phyloP scores from a whole-genome alignment of 2,797 vertebrate species.

The Percopsis omiscomaycus region DNA sequence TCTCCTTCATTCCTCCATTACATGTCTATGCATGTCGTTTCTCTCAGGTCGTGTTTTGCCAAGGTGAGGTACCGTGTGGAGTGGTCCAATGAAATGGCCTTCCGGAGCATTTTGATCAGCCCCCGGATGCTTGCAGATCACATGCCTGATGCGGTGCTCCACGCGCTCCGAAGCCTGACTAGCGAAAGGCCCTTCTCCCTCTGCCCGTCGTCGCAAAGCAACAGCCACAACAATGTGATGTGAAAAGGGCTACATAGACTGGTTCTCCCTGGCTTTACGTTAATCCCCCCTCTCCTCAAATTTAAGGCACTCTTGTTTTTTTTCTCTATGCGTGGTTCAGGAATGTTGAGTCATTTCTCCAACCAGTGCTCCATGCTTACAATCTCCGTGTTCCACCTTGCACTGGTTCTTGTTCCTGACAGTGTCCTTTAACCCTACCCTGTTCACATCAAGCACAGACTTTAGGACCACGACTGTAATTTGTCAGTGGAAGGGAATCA shows the following conservation, averaged over 20 bases:
- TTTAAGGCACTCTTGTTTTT: neutral
- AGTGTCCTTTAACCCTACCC: too few relatives aligned
- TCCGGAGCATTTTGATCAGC: conserved; percentile 90
- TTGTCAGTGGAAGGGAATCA: too few relatives aligned
- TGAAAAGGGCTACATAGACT: conserved; percentile 49
- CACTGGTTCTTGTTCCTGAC: too few relatives aligned
- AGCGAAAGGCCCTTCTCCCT: conserved; percentile 73
- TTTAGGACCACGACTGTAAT: too few relatives aligned
- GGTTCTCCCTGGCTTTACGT: neutral
- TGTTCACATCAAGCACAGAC: too few relatives aligned
- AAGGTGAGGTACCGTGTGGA: conserved; percentile 79
- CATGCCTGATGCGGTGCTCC: conserved; percentile 88
- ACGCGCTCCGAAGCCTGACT: conserved; percentile 82
- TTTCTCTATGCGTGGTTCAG: neutral
- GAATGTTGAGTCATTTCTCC: too few relatives aligned
- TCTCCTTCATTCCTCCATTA: neutral
- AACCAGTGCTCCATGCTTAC: too few relatives aligned
- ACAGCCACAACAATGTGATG: conserved; percentile 70
- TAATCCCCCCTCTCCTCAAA: neutral
- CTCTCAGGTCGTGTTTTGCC: conserved; percentile 83
- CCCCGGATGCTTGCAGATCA: conserved; percentile 94
- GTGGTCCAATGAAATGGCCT: conserved; percentile 85
- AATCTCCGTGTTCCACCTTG: neutral
- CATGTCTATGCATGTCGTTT: neutral
- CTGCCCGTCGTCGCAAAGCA: conserved; percentile 76